Percentiles rank a stretch among this genome's conserved stretches.
Evolutionary conservation across 2,797 vertebrate genomes (phyloP).

Genomic region (Babyrousa celebensis): DNA sequence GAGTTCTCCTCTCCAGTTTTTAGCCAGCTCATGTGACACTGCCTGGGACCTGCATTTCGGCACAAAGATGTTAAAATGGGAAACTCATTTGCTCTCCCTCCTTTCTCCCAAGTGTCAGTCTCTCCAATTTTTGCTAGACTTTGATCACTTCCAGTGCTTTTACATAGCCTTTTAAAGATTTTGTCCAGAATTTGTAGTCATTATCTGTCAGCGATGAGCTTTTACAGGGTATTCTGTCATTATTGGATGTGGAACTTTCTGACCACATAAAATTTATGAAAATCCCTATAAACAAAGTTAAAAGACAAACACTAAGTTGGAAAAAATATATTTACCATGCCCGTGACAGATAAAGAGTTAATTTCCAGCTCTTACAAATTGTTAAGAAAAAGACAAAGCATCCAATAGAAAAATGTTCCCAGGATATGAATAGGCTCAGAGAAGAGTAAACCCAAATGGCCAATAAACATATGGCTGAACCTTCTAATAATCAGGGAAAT

Average conservation of each 20-base stretch:
- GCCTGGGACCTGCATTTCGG: background rate
- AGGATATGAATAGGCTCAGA: constrained; percentile 66
- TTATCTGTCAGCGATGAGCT: background rate
- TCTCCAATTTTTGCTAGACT: constrained; percentile 1
- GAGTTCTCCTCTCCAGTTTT: background rate
- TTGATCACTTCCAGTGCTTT: background rate
- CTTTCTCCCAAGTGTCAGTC: background rate
- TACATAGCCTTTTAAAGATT: background rate
- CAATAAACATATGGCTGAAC: constrained; percentile 74
- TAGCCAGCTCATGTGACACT: fast-evolving
- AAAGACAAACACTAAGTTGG: constrained; percentile 36
- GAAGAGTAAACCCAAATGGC: constrained; percentile 79
- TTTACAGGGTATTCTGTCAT: background rate
- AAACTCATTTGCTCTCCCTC: background rate
- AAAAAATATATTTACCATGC: background rate
- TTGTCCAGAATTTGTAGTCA: background rate
- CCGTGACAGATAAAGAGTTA: constrained; percentile 73
- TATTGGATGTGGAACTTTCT: background rate
- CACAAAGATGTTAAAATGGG: background rate
- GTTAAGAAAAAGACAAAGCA: constrained; percentile 78
- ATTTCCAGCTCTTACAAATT: constrained; percentile 73
- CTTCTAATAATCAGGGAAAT: constrained; percentile 73
- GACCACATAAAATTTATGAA: background rate
- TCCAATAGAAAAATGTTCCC: constrained; percentile 75
- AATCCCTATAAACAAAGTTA: constrained; percentile 34